Evolutionary conservation across 2,797 vertebrate species (phyloP), one percentile per base, ranked within the genome.

Genomic region (Melanotaenia boesemani): DNA sequence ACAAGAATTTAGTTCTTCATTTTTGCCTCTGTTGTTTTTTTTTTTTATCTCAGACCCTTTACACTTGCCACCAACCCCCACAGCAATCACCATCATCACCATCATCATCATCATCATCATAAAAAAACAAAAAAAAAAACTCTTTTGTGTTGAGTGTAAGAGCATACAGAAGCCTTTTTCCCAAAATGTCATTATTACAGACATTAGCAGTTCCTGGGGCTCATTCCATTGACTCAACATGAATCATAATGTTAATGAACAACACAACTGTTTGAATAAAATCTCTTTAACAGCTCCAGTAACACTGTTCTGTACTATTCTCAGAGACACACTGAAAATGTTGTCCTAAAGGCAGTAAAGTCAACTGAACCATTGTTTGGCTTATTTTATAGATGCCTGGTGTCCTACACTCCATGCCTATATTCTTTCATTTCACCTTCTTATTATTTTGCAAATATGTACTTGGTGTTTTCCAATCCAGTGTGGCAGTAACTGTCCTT

Each of bases 221-320:
- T 41, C 24, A 52, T 68, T 80, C 50, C 67, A 74, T 62, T 52
- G 68, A 86, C 81, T 86, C 87, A 80, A 84, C 83, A 90, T 90
- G 78, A 92, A 86, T 87, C 80, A 84, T 81, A 41, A 77, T 79
- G 72, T 68, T 88, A 85, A 89, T 90, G 79, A 88, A 85, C 75
- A 89, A 44, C 63, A 74, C 72, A 74, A 75, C 60, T 77, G 34
- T 75, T 81, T 81, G 68, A 67, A 73, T 63, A 59, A 76, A 78
- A 66, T 32, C 55, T 22, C 28, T 72, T 56, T 52, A 56, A 79
- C 65, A 84, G 37, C 68, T 63, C 30, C 62, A 63, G 36, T 58
- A 69, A 61, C 63, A 50, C 50, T n/a, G 48, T 41, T 67, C 63
- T 44, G 22, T 60, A 28, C 48, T 50, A 7, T 22, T 50, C n/a